phyloP scores from a whole-genome alignment of 2,888 invertebrate genomes.

The Yponomeuta plumbellus region DNA sequence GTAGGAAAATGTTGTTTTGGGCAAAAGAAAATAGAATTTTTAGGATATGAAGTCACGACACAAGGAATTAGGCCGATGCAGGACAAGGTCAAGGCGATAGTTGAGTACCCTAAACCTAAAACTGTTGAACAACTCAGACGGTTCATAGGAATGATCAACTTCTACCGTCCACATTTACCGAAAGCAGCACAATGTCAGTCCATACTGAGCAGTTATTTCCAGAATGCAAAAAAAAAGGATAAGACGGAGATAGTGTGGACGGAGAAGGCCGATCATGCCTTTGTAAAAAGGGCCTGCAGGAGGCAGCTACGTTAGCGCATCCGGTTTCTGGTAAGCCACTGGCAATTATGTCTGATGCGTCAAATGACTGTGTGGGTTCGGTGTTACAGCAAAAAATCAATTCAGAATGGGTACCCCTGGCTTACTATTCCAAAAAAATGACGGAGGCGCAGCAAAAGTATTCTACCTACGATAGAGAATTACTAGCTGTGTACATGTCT shows the following conservation, averaged over 20 bases:
- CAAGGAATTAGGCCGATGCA: conserved; percentile 11
- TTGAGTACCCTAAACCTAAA: conserved; percentile 12
- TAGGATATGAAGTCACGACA: conserved; percentile 11
- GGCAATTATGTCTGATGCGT: conserved; percentile 18
- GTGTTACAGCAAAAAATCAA: conserved; percentile 20
- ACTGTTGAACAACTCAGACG: conserved; percentile 6
- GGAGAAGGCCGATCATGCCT: conserved; percentile 14
- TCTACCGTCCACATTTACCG: conserved; percentile 19
- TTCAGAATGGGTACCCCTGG: conserved; percentile 21
- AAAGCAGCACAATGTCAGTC: conserved; percentile 18
- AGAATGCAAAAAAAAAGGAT: conserved; percentile 18
- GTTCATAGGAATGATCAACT: conserved; percentile 16
- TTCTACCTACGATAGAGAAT: no score
- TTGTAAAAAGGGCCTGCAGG: conserved; percentile 18
- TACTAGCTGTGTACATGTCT: conserved; percentile 22
- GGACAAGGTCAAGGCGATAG: conserved; percentile 13
- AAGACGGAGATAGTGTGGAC: conserved; percentile 19
- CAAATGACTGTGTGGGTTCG: conserved; percentile 17
- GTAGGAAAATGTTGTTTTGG: conserved; percentile 11
- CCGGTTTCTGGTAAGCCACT: conserved; percentile 15
- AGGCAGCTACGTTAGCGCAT: conserved; percentile 16
- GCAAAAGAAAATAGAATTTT: background rate
- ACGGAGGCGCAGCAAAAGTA: conserved; percentile 21
- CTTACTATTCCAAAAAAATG: conserved; percentile 22
- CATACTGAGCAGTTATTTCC: conserved; percentile 14